A percentile compares a stretch with the other conserved stretches of the same genome.
These are phyloP conservation scores for Carcharodon carcharias DNA, from an alignment of 2,797 vertebrate genomes.

Conservation along the genomic window DNA sequence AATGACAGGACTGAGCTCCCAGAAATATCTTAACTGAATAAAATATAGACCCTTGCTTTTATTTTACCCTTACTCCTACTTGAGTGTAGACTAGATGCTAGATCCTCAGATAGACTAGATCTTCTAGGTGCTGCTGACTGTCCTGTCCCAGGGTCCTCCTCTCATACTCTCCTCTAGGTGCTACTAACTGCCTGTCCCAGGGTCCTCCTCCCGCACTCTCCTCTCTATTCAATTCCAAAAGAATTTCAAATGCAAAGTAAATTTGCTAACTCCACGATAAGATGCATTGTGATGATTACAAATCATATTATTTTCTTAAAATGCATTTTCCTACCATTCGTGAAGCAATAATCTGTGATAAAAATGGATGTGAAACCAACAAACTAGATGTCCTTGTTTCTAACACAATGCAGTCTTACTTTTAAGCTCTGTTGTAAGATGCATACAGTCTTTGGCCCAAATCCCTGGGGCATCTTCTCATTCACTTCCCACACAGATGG, in stretches of 20 bases:
- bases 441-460: background rate
- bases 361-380: background rate
- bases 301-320: conserved; percentile 5
- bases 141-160: no score
- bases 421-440: background rate
- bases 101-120: no score
- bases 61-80: no score
- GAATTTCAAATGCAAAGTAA: background rate
- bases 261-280: background rate
- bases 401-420: background rate
- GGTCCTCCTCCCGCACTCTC: no score
- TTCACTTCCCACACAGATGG: conserved; percentile 10
- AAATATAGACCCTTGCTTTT: no score
- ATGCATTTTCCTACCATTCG: background rate
- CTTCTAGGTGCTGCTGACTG: no score
- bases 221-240: background rate
- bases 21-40: no score
- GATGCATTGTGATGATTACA: no score
- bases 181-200: no score
- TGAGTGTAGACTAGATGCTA: no score
- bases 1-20: no score
- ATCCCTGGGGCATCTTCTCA: conserved; percentile 4
- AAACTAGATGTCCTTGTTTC: background rate
- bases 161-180: no score
- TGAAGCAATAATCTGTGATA: background rate